A percentile compares a stretch with the other conserved stretches of the same genome.
These are phyloP conservation scores for Drosophila tani DNA, from an alignment of 1,140 invertebrate species.

Conservation along the genomic window DNA sequence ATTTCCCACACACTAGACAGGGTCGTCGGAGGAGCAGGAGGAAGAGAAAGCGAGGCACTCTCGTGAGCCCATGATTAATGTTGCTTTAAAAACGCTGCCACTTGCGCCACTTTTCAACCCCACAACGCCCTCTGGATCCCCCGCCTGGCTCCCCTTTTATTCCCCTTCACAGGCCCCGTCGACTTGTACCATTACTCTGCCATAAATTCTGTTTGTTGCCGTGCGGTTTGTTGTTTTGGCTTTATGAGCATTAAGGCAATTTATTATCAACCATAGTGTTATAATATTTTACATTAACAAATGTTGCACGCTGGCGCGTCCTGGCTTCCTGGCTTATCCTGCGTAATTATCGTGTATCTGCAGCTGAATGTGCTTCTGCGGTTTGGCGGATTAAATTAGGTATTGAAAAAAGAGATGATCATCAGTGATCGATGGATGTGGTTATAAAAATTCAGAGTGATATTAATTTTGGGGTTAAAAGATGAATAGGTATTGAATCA, in stretches of 20 bases:
- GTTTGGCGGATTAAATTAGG: background rate
- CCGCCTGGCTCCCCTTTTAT: conserved; percentile 9
- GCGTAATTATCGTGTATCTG: conserved; percentile 48
- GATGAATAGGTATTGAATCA: background rate
- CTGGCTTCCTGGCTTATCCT: conserved; percentile 22
- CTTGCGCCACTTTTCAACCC: conserved; percentile 61
- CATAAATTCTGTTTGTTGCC: conserved; percentile 70
- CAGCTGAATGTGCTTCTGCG: conserved; percentile 14
- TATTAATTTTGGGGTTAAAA: background rate
- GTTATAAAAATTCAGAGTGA: background rate
- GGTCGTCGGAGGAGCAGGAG: conserved; percentile 1
- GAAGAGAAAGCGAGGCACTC: conserved; percentile 44
- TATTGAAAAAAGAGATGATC: conserved; percentile 1
- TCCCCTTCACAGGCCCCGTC: conserved; percentile 10
- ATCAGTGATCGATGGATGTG: conserved; percentile 11
- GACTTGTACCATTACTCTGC: conserved; percentile 45
- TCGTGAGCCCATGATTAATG: conserved; percentile 75
- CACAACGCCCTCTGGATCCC: conserved; percentile 13
- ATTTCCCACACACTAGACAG: conserved; percentile 47
- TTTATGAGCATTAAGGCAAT: conserved; percentile 67
- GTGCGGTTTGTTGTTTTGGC: conserved; percentile 65
- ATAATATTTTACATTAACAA: conserved; percentile 80
- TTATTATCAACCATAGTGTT: conserved; percentile 71
- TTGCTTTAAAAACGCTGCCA: conserved; percentile 74
- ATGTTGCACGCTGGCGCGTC: conserved; percentile 29